Conservation (phyloP, 2,113 vertebrate species). For the Passer domesticus region DNA sequence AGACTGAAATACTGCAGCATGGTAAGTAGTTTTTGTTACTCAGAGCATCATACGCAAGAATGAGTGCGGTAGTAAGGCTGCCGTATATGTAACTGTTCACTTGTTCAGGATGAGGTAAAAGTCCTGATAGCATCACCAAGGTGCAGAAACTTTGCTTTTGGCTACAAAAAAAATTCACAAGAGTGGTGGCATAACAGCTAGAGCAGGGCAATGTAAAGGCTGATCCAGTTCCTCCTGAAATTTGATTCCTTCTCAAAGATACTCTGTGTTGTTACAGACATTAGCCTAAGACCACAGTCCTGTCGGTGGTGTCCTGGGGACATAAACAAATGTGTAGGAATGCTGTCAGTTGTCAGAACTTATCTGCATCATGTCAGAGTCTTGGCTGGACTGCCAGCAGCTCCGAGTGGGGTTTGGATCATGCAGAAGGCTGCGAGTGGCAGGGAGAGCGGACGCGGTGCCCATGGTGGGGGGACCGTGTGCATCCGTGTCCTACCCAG, state of each 20-base stretch:
- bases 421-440: neutral
- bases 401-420: fast-evolving
- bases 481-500: neutral
- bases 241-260: neutral
- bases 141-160: neutral
- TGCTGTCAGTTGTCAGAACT: neutral
- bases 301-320: neutral
- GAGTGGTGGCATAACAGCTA: too few relatives aligned
- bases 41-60: neutral
- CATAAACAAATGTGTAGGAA: neutral
- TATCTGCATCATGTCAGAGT: fast-evolving
- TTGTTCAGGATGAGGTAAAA: neutral
- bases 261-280: too few relatives aligned
- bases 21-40: neutral
- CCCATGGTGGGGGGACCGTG: fast-evolving
- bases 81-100: neutral
- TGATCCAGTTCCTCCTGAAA: neutral
- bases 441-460: fast-evolving
- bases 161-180: neutral
- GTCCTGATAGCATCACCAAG: neutral
- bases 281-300: neutral
- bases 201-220: neutral
- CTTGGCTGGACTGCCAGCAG: neutral
- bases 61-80: neutral
- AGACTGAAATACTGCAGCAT: neutral